Base-by-base conservation (phyloP, 2,888 invertebrate genomes). In the Xylota segnis region DNA sequence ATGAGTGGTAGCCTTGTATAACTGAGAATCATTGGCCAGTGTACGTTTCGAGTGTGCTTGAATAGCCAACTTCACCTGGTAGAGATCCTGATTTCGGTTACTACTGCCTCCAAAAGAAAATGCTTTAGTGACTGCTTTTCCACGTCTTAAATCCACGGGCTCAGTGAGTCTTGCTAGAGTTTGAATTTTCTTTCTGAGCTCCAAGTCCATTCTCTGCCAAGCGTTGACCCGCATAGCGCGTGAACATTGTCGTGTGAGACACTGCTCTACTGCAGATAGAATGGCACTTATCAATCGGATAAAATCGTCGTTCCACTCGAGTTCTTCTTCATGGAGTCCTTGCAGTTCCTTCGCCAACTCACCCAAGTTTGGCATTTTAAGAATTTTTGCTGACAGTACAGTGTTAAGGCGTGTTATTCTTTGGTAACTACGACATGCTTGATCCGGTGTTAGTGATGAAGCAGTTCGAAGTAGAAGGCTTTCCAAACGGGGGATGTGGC, bases 391-490 rank as follows among this genome's bases (percentile, higher is more conserved):
- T 65, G 91, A 92, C 12, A 92, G 86, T 9, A 92, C 92, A 0
- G 92, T 90, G 71, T 92, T 92, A 10, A 92, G 87, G 0, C 92
- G 89, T 89, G 92, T 88, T 90, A 93, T 88, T 12, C 93, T 90
- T 86, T 93, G 92, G 87, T 97, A 97, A 83, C 97, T 95, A 75
- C 95, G 94, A 90, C 98, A 97, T 0, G 97, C 95, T 90, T 96
- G 96, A 86, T 97, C 97, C 0, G 97, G 95, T 0, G 96, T 95
- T 43, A 98, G 93, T 79, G 95, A 94, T 83, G 96, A 96, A 0
- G 97, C 95, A 0, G 97, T 96, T 10, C 95, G 94, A 18, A 96
- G 93, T 86, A 98, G 94, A 88, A 96, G 95, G 78, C 97, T 96
- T 90, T 97, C 97, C 10, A 98, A 92, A 0, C 96, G 94, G 37